Percentiles rank a stretch among this genome's conserved stretches.
Conservation (phyloP, 2,797 vertebrate species). For the Betta splendens region DNA sequence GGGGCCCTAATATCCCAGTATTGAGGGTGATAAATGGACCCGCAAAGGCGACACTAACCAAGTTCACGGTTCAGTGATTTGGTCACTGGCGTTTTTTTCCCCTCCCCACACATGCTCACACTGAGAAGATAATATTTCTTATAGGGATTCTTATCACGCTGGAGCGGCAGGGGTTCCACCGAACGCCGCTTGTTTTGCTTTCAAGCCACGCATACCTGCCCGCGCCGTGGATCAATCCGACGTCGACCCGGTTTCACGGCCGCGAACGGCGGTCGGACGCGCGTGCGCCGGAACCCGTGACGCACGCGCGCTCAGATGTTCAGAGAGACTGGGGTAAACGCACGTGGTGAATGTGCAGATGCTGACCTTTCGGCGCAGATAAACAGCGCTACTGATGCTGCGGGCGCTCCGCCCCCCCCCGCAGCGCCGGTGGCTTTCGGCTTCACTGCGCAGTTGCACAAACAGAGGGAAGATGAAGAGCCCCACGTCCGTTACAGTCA, state of each 20-base stretch:
- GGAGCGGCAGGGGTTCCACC: neutral
- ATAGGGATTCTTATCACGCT: constrained; percentile 5
- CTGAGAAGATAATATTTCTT: constrained; percentile 31
- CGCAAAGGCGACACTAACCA: constrained; percentile 69
- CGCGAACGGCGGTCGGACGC: constrained; percentile 12
- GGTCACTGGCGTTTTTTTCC: constrained; percentile 41
- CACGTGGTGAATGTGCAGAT: constrained; percentile 45
- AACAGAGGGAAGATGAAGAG: constrained; percentile 19
- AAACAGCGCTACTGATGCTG: constrained; percentile 50
- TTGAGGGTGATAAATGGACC: constrained; percentile 79
- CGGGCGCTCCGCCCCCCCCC: constrained; percentile 40
- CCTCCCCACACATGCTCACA: constrained; percentile 32
- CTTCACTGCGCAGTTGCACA: constrained; percentile 22
- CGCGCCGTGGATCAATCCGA: neutral
- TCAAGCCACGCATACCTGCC: neutral
- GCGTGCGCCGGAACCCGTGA: too few species aligned
- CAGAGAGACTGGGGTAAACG: constrained; percentile 65
- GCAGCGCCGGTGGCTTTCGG: constrained; percentile 50
- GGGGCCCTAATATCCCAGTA: constrained; percentile 70
- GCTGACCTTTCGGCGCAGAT: constrained; percentile 66
- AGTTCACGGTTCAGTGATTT: constrained; percentile 66
- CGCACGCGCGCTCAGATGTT: too few species aligned
- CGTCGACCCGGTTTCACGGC: constrained; percentile 14
- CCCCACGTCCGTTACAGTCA: constrained; percentile 7
- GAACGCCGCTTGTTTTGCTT: neutral